Percentiles rank a stretch among this genome's conserved stretches.
Conservation (phyloP, 2,113 vertebrate species). For the Microcebus griseorufus region DNA sequence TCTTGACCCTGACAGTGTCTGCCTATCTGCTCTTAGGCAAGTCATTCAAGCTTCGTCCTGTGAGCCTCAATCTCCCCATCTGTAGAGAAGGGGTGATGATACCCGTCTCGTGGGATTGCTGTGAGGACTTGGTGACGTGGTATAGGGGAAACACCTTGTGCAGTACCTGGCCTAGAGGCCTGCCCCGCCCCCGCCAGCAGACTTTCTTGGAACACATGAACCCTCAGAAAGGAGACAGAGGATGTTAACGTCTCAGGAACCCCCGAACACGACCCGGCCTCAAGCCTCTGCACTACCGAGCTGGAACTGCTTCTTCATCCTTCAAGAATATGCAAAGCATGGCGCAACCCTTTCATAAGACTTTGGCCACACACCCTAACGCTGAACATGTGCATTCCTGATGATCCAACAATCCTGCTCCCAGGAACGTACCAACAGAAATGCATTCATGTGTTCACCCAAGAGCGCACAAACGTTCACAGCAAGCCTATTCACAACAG, state of each 20-base stretch:
- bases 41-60: neutral
- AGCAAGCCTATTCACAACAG: neutral
- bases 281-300: neutral
- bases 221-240: neutral
- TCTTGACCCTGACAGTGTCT: neutral
- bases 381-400: neutral
- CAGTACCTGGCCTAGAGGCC: neutral
- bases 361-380: neutral
- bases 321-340: neutral
- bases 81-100: neutral
- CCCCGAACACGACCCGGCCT: neutral
- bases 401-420: neutral
- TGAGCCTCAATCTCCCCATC: neutral
- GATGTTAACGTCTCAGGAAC: neutral
- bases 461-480: neutral
- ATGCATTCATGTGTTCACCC: neutral
- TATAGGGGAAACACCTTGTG: neutral
- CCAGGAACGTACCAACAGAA: neutral
- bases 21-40: constrained; percentile 20
- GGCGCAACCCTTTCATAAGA: neutral
- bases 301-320: neutral
- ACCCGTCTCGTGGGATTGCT: neutral
- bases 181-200: neutral
- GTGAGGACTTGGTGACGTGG: neutral
- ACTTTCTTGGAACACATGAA: neutral